Evolutionary conservation across 1,140 invertebrate genomes (phyloP).

Genomic region (Drosophila mojavensis): DNA sequence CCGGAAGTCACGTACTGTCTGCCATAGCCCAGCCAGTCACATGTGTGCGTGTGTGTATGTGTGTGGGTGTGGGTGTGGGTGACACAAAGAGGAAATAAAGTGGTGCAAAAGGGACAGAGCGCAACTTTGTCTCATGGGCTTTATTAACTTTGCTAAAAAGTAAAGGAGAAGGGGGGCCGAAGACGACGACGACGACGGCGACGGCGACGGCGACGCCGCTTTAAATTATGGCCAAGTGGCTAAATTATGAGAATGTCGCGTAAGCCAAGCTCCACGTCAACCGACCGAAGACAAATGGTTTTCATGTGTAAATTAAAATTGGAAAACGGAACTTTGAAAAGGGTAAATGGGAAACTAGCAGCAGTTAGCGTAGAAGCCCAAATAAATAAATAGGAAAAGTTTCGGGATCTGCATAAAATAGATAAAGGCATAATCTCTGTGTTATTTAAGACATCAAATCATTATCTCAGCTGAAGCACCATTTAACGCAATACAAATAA

Average conservation of each 20-base stretch:
- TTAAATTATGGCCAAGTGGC: conserved; percentile 80
- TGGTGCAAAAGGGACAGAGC: background rate
- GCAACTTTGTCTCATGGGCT: conserved; percentile 23
- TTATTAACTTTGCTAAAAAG: conserved; percentile 51
- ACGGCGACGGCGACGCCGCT: conserved; percentile 15
- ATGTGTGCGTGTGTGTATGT: conserved; percentile 24
- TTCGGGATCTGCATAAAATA: background rate
- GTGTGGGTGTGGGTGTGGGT: conserved; percentile 12
- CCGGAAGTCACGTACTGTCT: conserved; percentile 82
- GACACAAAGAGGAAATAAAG: conserved; percentile 17
- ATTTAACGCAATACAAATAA: background rate
- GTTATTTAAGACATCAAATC: background rate
- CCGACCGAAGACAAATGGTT: conserved; percentile 69
- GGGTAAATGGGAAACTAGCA: conserved; percentile 5
- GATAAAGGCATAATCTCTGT: too few relatives aligned
- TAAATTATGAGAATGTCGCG: conserved; percentile 79
- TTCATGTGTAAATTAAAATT: conserved; percentile 79
- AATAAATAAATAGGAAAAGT: background rate
- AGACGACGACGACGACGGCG: too few relatives aligned
- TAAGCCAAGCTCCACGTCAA: conserved; percentile 41
- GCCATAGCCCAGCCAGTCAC: conserved; percentile 39
- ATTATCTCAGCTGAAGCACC: background rate
- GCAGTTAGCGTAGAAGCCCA: background rate
- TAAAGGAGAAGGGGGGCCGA: conserved; percentile 3
- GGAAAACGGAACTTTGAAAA: conserved; percentile 50